Evolutionary conservation across 2,113 vertebrate species (phyloP), one percentile per base, ranked within the genome.

Genomic region (Lepidothrix coronata): DNA sequence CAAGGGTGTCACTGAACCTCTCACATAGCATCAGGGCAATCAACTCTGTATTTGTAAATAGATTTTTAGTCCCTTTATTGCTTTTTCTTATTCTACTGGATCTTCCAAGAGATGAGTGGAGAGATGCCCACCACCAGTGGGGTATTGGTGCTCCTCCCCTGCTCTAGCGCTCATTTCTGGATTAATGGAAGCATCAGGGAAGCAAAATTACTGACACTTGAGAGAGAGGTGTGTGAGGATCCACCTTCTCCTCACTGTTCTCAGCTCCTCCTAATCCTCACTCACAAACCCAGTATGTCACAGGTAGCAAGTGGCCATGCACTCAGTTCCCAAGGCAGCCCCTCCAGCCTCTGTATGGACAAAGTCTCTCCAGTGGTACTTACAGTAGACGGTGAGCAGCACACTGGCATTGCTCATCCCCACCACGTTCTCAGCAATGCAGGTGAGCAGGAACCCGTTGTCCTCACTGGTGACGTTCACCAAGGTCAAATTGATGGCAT

Each of bases 341-440:
- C 25, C 78, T 66, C 37, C 7, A 28, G 73, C 13, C 41, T 80
- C 61, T 46, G 3, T 3, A 25, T 1, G 6, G 33, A 33, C 67
- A n/a, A 70, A 14, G 5, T 59, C 44, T 79, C 78, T 58, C 31
- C 23, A 11, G 13, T 19, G 22, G 73, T 94, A 99, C 99, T 98
- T 97, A 99, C 99, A 99, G 96, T 99, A 99, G 49, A 99, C 99
- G 1, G 98, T 98, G 95, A 99, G 98, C 94, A 99, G 98, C 54
- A 99, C 98, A 9, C 99, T 99, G 86, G 98, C 98, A 75, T 99
- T 99, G 96, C 98, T 99, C 99, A 99, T 99, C 74, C 99, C 99
- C 97, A 99, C 99, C 97, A 99, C 98, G 1, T 99, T 99, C 98
- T 99, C 99, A 0, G 99, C 99, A 24, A 99, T 99, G 96, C 99